These are phyloP conservation scores for Channa argus DNA, from an alignment of 2,113 vertebrate genomes.

Conservation along the genomic window DNA sequence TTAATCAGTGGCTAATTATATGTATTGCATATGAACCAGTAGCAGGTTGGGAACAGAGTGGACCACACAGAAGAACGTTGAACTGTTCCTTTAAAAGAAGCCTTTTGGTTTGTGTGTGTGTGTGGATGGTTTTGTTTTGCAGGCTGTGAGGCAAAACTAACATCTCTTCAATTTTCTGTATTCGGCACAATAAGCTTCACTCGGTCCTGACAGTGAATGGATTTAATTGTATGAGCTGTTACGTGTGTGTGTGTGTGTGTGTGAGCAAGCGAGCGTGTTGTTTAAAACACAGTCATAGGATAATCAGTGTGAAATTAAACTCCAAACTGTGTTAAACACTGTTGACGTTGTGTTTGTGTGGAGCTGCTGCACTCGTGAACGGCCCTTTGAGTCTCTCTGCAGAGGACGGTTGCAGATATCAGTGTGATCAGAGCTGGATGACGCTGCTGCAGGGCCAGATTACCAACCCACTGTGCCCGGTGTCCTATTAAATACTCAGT, in stretches of 20 bases:
- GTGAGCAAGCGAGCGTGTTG: constrained; percentile 2
- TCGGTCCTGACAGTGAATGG: neutral
- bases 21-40: no score
- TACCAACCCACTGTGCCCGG: constrained; percentile 33
- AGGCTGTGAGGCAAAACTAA: constrained; percentile 6
- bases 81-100: no score
- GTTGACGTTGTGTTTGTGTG: constrained; percentile 39
- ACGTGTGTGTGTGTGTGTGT: neutral
- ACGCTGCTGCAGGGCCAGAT: constrained; percentile 51
- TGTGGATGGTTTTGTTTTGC: neutral
- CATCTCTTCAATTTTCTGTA: constrained; percentile 21
- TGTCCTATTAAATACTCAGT: constrained; percentile 55
- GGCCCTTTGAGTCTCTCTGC: neutral
- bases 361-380: neutral
- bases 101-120: neutral
- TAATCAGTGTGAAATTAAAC: constrained; percentile 66
- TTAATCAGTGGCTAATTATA: no score
- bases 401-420: constrained; percentile 38
- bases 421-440: constrained; percentile 37
- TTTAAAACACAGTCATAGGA: constrained; percentile 41
- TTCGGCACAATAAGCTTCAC: constrained; percentile 18
- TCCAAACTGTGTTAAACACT: constrained; percentile 44
- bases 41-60: no score
- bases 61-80: no score
- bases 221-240: neutral